Conservation (phyloP, 2,797 vertebrate genomes). For the Anisognathus igniventris region DNA sequence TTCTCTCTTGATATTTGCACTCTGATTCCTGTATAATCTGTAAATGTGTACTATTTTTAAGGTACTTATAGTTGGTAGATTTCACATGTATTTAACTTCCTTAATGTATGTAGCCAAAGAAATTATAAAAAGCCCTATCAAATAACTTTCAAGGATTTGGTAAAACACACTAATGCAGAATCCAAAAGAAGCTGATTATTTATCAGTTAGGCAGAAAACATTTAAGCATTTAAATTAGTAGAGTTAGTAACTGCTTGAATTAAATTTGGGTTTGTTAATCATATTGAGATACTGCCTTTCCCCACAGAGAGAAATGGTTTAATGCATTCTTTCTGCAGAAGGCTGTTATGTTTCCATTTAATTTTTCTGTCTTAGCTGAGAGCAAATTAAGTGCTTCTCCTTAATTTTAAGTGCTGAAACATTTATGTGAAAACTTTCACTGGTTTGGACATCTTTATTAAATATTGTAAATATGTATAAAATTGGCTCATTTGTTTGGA, state of each 20-base stretch:
- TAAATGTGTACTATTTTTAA: constrained; percentile 61
- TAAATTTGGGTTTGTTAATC: background rate
- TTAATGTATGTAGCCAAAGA: constrained; percentile 66
- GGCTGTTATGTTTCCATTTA: background rate
- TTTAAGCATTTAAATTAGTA: constrained; percentile 12
- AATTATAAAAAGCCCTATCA: background rate
- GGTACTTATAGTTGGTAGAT: background rate
- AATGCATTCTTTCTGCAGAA: background rate
- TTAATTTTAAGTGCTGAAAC: constrained; percentile 7
- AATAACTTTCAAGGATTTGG: background rate
- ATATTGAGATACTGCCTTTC: background rate
- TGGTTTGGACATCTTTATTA: constrained; percentile 50
- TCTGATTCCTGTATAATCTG: constrained; percentile 47
- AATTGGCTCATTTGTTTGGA: constrained; percentile 12
- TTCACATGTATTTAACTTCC: constrained; percentile 43
- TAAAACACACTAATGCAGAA: constrained; percentile 9
- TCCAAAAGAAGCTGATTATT: constrained; percentile 4
- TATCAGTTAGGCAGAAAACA: background rate
- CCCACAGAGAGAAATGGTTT: background rate
- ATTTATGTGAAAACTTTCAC: background rate
- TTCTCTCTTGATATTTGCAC: constrained; percentile 17
- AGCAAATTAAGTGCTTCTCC: background rate
- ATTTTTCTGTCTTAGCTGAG: background rate
- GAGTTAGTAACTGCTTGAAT: background rate
- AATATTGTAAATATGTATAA: constrained; percentile 55